Percentiles rank a stretch among this genome's conserved stretches.
These are phyloP conservation scores for Pristionchus pacificus DNA, from an alignment of 1,140 invertebrate species.

Conservation along the genomic window DNA sequence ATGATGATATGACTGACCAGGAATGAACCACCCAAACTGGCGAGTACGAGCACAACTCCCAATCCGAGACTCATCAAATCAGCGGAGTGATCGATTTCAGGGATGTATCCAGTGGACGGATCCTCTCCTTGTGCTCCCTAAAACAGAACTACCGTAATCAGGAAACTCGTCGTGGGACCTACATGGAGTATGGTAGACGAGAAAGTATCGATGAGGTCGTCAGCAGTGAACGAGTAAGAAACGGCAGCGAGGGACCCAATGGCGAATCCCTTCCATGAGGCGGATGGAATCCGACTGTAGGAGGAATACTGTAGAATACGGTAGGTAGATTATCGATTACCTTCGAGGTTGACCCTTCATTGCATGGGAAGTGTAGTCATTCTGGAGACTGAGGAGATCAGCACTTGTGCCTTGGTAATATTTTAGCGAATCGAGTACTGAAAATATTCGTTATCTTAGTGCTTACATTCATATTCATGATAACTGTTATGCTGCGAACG, in stretches of 20 bases:
- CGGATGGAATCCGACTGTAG: slow-evolving; percentile 3
- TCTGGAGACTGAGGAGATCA: slow-evolving; percentile 3
- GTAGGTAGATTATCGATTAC: not conserved
- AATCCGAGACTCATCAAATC: slow-evolving; percentile 30
- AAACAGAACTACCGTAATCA: not conserved
- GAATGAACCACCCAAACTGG: slow-evolving; percentile 28
- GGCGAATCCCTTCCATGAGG: slow-evolving; percentile 31
- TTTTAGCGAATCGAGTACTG: slow-evolving; percentile 1
- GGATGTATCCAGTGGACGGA: slow-evolving; percentile 8
- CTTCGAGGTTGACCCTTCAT: not conserved
- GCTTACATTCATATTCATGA: too few species aligned
- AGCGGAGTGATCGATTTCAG: slow-evolving; percentile 3
- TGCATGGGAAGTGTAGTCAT: not conserved
- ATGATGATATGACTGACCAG: not conserved
- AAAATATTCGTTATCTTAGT: too few species aligned
- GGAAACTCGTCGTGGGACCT: not conserved
- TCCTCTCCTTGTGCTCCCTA: slow-evolving; percentile 3
- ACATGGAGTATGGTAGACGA: slow-evolving; percentile 31
- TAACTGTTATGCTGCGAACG: not conserved
- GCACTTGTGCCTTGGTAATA: slow-evolving; percentile 10
- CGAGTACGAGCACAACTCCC: slow-evolving; percentile 31
- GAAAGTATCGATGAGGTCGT: slow-evolving; percentile 38
- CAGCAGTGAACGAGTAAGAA: slow-evolving; percentile 37
- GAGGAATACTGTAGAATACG: not conserved
- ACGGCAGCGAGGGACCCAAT: slow-evolving; percentile 31